Percentiles rank a stretch among this genome's conserved stretches.
Conservation (phyloP, 2,797 vertebrate genomes). For the Gila robusta region DNA sequence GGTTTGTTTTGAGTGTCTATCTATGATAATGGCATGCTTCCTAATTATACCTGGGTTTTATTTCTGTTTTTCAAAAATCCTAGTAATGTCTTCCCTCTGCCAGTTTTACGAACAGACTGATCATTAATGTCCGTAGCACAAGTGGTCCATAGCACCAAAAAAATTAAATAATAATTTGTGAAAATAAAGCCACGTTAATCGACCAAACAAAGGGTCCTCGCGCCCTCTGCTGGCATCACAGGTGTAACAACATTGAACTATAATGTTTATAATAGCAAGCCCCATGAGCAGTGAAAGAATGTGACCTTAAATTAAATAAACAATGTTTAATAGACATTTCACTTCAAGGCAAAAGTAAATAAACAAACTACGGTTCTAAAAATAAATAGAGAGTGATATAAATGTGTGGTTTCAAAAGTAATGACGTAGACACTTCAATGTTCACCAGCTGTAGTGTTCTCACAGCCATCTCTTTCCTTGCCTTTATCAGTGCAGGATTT, state of each 20-base stretch:
- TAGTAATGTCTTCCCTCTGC: neutral
- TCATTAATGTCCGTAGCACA: neutral
- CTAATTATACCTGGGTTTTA: neutral
- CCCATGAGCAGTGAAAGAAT: neutral
- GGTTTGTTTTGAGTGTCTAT: neutral
- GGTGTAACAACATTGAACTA: neutral
- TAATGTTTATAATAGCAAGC: neutral
- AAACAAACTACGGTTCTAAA: neutral
- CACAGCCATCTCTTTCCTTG: neutral
- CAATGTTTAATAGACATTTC: neutral
- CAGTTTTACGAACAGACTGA: neutral
- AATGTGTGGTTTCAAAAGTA: too few relatives aligned
- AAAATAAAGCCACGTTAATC: neutral
- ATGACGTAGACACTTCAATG: neutral
- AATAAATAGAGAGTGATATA: conserved; percentile 11
- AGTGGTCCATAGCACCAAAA: neutral
- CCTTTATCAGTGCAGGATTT: conserved; percentile 24
- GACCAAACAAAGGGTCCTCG: neutral
- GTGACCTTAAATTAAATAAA: neutral
- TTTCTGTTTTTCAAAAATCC: neutral
- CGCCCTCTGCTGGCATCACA: conserved; percentile 9
- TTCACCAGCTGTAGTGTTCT: neutral
- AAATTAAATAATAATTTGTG: too few relatives aligned
- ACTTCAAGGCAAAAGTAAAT: neutral
- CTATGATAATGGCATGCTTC: neutral